Percentiles rank a stretch among this genome's conserved stretches.
Conservation (phyloP, 1,140 invertebrate genomes). For the Physella acuta region DNA sequence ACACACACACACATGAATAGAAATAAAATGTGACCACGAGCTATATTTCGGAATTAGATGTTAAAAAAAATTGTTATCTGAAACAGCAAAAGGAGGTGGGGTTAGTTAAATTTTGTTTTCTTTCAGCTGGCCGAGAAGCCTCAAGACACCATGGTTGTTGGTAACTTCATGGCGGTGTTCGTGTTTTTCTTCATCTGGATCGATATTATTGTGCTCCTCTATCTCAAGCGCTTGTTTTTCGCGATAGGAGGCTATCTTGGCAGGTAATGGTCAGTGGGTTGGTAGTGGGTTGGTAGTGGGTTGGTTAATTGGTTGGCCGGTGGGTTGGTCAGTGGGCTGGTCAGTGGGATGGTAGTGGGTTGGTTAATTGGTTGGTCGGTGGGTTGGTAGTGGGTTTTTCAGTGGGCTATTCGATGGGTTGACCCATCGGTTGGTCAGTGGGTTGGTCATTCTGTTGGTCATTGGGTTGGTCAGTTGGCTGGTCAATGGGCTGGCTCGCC, state of each 20-base stretch:
- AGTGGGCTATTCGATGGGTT: too few species aligned
- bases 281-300: background rate
- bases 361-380: background rate
- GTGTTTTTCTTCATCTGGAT: background rate
- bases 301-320: background rate
- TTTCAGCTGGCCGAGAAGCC: background rate
- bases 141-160: background rate
- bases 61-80: too few species aligned
- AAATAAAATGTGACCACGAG: background rate
- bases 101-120: background rate
- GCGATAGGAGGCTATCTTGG: background rate
- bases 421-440: background rate
- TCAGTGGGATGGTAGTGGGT: background rate
- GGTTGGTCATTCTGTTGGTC: background rate
- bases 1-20: background rate
- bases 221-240: background rate
- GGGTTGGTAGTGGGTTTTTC: background rate
- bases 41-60: background rate
- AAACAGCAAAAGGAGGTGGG: too few species aligned
- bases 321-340: background rate
- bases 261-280: too few species aligned
- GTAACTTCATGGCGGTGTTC: background rate
- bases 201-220: background rate
- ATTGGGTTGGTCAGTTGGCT: background rate
- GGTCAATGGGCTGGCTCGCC: background rate